These are phyloP conservation scores for Arremon brunneinucha DNA, from an alignment of 2,797 vertebrate species.

Conservation along the genomic window DNA sequence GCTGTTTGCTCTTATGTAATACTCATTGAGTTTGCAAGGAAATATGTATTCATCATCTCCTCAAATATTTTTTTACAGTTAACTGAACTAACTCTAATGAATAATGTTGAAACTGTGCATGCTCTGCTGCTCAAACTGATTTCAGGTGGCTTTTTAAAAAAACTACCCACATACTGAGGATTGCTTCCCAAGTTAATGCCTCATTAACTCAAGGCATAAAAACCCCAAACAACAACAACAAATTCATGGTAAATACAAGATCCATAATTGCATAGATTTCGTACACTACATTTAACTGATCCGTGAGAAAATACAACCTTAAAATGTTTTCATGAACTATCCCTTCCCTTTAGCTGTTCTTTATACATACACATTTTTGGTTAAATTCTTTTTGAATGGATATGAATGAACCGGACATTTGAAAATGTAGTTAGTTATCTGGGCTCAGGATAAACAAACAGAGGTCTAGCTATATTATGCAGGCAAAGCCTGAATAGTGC, in stretches of 20 bases:
- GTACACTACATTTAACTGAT: accelerated
- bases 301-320: background rate
- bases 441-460: background rate
- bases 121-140: background rate
- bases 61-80: background rate
- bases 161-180: background rate
- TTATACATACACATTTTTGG: background rate
- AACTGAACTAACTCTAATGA: background rate
- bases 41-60: background rate
- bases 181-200: background rate
- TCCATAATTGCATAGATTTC: background rate
- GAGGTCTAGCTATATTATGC: background rate
- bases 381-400: background rate
- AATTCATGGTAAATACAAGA: background rate
- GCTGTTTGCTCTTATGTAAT: background rate
- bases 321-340: background rate
- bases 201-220: background rate
- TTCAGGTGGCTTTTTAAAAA: background rate
- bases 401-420: background rate
- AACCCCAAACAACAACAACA: background rate
- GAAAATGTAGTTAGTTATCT: background rate
- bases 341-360: background rate
- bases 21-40: background rate
- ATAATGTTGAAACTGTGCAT: background rate
- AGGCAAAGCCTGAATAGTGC: background rate